Base-by-base conservation (phyloP, 1,140 invertebrate species). In the Chelonus insularis region DNA sequence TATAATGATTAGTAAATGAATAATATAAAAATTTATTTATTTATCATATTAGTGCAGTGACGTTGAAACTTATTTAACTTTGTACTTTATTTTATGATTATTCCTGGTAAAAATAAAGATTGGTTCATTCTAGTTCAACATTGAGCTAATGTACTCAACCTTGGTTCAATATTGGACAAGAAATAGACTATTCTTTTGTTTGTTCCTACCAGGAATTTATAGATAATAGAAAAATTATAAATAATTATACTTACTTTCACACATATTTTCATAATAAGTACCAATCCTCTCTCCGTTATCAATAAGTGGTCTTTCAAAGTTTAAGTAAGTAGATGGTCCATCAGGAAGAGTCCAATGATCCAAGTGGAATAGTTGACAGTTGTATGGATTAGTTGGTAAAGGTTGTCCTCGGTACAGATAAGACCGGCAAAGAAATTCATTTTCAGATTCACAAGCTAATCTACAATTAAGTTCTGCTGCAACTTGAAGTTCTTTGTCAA, bases 311-410 rank as follows among this genome's bases (percentile, higher is more conserved):
- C 92, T 83, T 71, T 96, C 93, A 3, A 90, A 90, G 69, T 93
- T 93, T 37, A 94, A 80, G 75, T 93, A 97, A 12, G 93, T 94
- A 14, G 91, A 92, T 0, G 93, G 92, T 34, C 94, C 94, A 71
- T 96, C 93, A 2, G 93, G 94, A 18, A 96, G 82, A 0, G 92
- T 94, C 80, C 91, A 91, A 73, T 97, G 94, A 72, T 97, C 95
- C 67, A 97, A 80, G 72, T 97, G 95, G 80, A 94, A 96, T 1
- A 97, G 84, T 54, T 94, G 88, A 77, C 95, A 97, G 77, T 96
- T 96, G 84, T 94, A 93, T 32, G 88, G 86, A 0, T 86, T 84
- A 0, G 89, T 89, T 50, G 87, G 84, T 1, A 29, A 29, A 29
- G 89, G 90, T 5, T 88, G 83, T 0, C 91, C 91, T 39, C 91